These are phyloP conservation scores for Heliconius hermathena DNA, from an alignment of 1,140 invertebrate species.

Conservation along the genomic window DNA sequence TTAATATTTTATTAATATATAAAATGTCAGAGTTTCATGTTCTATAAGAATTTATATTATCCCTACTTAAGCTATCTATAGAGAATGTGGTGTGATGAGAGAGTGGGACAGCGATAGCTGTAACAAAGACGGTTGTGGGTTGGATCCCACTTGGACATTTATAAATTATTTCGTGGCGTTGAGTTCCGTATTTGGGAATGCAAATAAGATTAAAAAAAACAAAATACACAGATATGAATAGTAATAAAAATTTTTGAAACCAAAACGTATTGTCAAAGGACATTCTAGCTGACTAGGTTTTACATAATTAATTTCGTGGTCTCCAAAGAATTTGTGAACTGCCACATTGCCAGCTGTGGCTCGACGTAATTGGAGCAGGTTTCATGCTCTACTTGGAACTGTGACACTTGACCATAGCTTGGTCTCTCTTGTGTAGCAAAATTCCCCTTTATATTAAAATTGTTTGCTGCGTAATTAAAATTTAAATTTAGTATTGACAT, in stretches of 20 bases:
- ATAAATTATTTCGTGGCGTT: too few relatives aligned
- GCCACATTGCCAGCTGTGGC: conserved; percentile 3
- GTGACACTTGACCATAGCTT: conserved; percentile 1
- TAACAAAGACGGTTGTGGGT: too few relatives aligned
- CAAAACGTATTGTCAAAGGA: background rate
- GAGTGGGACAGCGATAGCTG: too few relatives aligned
- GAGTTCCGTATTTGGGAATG: too few relatives aligned
- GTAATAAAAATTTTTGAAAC: too few relatives aligned
- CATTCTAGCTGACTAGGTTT: background rate
- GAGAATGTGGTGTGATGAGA: too few relatives aligned
- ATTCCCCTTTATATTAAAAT: background rate
- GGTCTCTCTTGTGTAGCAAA: background rate
- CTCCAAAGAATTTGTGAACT: conserved; percentile 9
- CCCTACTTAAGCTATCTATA: too few relatives aligned
- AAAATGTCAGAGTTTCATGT: background rate
- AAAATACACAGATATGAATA: too few relatives aligned
- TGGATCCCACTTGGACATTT: too few relatives aligned
- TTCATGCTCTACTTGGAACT: conserved; percentile 13
- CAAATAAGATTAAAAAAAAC: too few relatives aligned
- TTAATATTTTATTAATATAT: background rate
- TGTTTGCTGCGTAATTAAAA: background rate
- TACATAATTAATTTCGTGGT: background rate
- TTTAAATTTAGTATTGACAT: background rate
- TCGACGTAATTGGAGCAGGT: conserved; percentile 13
- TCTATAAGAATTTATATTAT: too few relatives aligned